Evolutionary conservation across 2,113 vertebrate genomes (phyloP), one percentile per base, ranked within the genome.

Genomic region (Sarotherodon lohbergeri): DNA sequence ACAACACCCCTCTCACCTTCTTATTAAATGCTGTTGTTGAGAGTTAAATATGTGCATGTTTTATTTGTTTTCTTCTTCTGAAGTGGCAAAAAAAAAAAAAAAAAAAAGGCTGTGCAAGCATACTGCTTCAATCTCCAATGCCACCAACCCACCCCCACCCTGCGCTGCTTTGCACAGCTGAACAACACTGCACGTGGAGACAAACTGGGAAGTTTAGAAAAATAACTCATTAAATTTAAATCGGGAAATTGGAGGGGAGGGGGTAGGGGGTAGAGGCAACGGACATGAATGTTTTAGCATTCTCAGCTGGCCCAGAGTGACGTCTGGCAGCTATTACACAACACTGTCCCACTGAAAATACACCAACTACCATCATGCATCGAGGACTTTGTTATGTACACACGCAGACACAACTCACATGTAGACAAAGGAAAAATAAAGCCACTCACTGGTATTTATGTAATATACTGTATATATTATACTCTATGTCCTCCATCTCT

Each of bases 271-370:
- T 76, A 46, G 63, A 55, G 54, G 50, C 9, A 6, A 50, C 6
- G 22, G 83, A 43, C 92, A 95, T 95, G 78, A 92, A 94, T 92
- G 88, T 95, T 95, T 94, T 22, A 95, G 88, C 90, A 76, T 81
- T 86, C 87, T 91, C 90, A 56, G 89, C 86, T 73, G 86, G 85
- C 90, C 82, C 84, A 36, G 84, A 86, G 92, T 94, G 94, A 94
- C 68, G 87, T 91, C 91, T 93, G 88, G 85, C 39, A 82, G 82
- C 86, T 84, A 78, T 95, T 95, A 93, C 86, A 87, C 94, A 96
- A 96, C 43, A 5, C 78, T n/a, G 88, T 78, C 81, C 89, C 81
- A 83, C 87, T 83, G 80, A 84, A 76, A 81, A 82, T 27, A 41
- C 76, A 81, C 71, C 57, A 76, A 82, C 86, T 14, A 85, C 63